Evolutionary conservation across 2,888 invertebrate species (phyloP).

Genomic region (Baronia brevicornis): DNA sequence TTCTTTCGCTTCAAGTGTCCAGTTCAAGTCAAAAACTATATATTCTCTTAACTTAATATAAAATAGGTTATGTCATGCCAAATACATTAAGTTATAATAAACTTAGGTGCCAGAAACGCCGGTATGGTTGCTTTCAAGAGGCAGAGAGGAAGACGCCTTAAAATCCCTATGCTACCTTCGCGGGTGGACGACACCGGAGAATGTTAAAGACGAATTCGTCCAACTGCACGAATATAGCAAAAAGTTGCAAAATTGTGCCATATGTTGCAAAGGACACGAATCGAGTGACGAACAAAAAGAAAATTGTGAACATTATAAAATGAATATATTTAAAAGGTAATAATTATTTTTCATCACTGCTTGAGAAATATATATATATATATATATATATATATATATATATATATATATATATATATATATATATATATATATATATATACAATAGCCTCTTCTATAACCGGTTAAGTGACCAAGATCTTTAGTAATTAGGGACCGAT

Average conservation of each 20-base stretch:
- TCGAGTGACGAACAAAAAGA: slow-evolving; percentile 27
- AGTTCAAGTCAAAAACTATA: too few relatives aligned
- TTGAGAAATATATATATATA: background rate
- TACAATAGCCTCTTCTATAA: too few relatives aligned
- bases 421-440: too few relatives aligned
- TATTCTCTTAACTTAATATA: too few relatives aligned
- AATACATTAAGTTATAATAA: background rate
- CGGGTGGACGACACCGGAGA: slow-evolving; percentile 67
- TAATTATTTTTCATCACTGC: background rate
- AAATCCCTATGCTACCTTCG: slow-evolving; percentile 71
- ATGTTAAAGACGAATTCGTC: slow-evolving; percentile 67
- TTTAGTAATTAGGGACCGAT: too few relatives aligned
- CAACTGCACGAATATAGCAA: slow-evolving; percentile 53
- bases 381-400: background rate
- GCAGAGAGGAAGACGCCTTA: slow-evolving; percentile 64
- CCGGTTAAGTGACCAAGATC: too few relatives aligned
- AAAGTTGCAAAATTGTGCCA: slow-evolving; percentile 44
- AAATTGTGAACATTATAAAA: slow-evolving; percentile 44
- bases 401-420: background rate
- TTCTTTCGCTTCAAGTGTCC: too few relatives aligned
- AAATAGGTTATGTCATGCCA: too few relatives aligned
- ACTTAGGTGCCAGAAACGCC: slow-evolving; percentile 74
- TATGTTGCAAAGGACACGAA: slow-evolving; percentile 43
- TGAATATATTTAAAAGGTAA: slow-evolving; percentile 50
- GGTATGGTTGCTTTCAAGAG: slow-evolving; percentile 70